Base-by-base conservation (phyloP, 1,140 invertebrate species). In the Drosophila sp. region DNA sequence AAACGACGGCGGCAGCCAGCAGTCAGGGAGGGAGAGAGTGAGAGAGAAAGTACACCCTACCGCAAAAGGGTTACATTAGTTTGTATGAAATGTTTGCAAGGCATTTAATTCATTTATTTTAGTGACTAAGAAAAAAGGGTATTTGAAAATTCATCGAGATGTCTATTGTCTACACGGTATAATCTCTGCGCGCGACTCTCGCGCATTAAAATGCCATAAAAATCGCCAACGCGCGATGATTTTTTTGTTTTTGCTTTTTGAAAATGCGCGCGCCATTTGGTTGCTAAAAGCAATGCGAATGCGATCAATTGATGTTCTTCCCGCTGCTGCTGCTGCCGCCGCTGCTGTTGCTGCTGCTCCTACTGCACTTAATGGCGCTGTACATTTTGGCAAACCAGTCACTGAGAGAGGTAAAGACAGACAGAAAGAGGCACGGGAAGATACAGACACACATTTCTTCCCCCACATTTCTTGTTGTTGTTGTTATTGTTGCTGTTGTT, bases 161-260 rank as follows among this genome's bases (percentile, higher is more conserved):
- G 10, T 3, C 1, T 11, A 11, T 8, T 23, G 8, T 63, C 40
- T 64, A 73, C 62, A 72, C 17, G 17, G 17, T 78, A 63, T 38
- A 60, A 60, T 75, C 66, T 60, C 32, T 50, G 66, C 72, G 66
- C 70, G 79, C 79, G 66, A 73, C 66, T 73, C 76, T 69, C 61
- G 65, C 79, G 82, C 44, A 83, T 87, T 87, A 87, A 87, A 87
- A 72, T 78, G 85, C 84, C 85, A 89, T 89, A 80, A 89, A 89
- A 84, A 89, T 83, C 70, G 84, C 84, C 79, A 79, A 82, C 79
- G 74, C 81, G 35, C 35, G 35, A 17, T 83, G 71, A 76, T 69
- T 70, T 10, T 38, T 38, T 10, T 11, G 8, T 38, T 38, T 38
- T 10, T 38, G 3, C 35, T 3, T 38, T 38, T 11, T 38, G 35